phyloP scores from a whole-genome alignment of 2,888 invertebrate genomes.

The Diadegma fenestrale region DNA sequence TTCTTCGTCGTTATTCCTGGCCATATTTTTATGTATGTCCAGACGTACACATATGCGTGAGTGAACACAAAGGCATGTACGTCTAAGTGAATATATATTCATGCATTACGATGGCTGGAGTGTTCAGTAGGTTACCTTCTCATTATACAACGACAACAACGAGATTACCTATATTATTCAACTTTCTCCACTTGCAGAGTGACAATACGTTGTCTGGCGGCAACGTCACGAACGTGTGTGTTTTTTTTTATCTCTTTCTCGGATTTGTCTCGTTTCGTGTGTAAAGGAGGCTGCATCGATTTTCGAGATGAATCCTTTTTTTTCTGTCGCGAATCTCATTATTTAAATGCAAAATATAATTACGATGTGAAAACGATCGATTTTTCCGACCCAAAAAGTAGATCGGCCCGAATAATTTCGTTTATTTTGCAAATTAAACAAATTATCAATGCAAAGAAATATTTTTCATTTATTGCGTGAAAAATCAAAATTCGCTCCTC shows the following conservation, averaged over 20 bases:
- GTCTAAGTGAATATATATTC: background rate
- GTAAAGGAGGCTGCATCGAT: background rate
- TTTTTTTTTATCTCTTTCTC: slow-evolving; percentile 14
- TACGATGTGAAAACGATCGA: no score
- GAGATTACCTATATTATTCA: slow-evolving; percentile 79
- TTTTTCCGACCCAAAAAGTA: no score
- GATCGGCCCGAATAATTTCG: no score
- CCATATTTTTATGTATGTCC: background rate
- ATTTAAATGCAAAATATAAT: no score
- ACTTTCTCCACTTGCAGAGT: slow-evolving; percentile 76
- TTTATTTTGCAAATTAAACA: no score
- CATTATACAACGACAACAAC: slow-evolving; percentile 79
- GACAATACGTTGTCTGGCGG: slow-evolving; percentile 37
- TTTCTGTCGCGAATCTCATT: no score
- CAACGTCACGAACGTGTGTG: slow-evolving; percentile 14
- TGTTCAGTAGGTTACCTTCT: slow-evolving; percentile 73
- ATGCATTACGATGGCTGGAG: slow-evolving; percentile 22
- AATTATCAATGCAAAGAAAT: no score
- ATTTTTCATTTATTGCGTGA: no score
- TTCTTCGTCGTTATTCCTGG: background rate
- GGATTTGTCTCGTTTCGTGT: background rate
- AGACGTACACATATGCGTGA: background rate
- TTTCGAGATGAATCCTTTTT: no score
- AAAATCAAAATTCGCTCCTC: background rate
- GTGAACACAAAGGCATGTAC: slow-evolving; percentile 1